Evolutionary conservation across 2,888 invertebrate genomes (phyloP).

Genomic region (Erebia epiphron): DNA sequence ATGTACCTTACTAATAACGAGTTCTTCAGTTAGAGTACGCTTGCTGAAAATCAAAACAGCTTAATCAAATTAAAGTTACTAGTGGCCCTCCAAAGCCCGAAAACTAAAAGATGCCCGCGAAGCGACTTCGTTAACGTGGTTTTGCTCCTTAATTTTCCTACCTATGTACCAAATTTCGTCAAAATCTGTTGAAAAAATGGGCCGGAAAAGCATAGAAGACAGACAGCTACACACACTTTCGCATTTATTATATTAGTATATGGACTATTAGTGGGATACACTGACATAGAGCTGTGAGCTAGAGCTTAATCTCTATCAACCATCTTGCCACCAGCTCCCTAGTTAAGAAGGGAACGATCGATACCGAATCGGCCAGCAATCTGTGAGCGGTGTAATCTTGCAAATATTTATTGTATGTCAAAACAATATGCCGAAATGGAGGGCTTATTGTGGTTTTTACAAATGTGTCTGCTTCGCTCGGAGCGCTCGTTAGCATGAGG

Average conservation of each 20-base stretch:
- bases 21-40: neutral
- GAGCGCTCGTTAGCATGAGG: constrained; percentile 81
- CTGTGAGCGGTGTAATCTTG: constrained; percentile 71
- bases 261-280: no score
- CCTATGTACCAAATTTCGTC: neutral
- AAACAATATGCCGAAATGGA: constrained; percentile 83
- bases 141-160: neutral
- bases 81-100: no score
- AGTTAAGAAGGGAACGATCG: constrained; percentile 46
- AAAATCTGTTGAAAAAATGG: no score
- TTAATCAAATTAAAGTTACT: no score
- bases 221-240: neutral
- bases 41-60: neutral
- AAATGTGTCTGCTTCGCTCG: constrained; percentile 78
- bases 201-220: no score
- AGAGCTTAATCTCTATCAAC: neutral
- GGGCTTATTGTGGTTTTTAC: constrained; percentile 81
- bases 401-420: constrained; percentile 84
- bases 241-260: neutral
- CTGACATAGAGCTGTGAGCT: no score
- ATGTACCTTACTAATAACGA: neutral
- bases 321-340: neutral
- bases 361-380: constrained; percentile 70
- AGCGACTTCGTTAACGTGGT: no score
- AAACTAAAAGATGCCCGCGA: no score